Evolutionary conservation across 1,140 invertebrate species (phyloP).

Genomic region (Scaptomyza pallida): DNA sequence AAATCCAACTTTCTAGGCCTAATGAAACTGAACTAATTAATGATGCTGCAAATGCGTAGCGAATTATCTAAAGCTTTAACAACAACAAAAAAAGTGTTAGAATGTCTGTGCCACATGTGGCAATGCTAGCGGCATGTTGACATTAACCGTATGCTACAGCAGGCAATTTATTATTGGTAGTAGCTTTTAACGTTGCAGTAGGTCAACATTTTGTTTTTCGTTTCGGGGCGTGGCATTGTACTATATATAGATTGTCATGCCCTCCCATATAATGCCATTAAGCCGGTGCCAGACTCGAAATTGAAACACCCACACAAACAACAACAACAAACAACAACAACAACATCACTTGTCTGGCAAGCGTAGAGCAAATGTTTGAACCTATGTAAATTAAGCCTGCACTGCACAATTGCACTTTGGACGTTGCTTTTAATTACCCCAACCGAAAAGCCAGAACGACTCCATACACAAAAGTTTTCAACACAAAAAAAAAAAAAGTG

Average conservation of each 20-base stretch:
- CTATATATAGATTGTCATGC: constrained; percentile 14
- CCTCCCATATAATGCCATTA: constrained; percentile 56
- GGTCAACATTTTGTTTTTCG: constrained; percentile 45
- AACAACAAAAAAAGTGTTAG: constrained; percentile 45
- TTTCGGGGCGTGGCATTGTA: constrained; percentile 35
- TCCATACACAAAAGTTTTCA: constrained; percentile 42
- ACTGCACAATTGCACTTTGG: constrained; percentile 73
- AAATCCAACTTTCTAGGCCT: constrained; percentile 57
- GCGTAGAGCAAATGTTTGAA: constrained; percentile 54
- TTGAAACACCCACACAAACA: constrained; percentile 69
- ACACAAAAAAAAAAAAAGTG: constrained; percentile 50
- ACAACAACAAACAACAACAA: constrained; percentile 24
- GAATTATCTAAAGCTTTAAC: constrained; percentile 48
- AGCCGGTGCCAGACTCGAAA: constrained; percentile 67
- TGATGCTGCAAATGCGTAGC: constrained; percentile 71
- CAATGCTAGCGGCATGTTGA: background rate
- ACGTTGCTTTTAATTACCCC: constrained; percentile 76
- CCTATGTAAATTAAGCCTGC: constrained; percentile 73
- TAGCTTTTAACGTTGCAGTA: constrained; percentile 60
- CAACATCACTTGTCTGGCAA: constrained; percentile 54
- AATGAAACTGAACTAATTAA: constrained; percentile 64
- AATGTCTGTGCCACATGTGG: constrained; percentile 37
- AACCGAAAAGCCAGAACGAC: constrained; percentile 54
- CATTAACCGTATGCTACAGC: constrained; percentile 30
- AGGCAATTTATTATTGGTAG: background rate